Evolutionary conservation across 2,888 invertebrate species (phyloP), one percentile per base, ranked within the genome.

Genomic region (Hydrotaea diabolus): DNA sequence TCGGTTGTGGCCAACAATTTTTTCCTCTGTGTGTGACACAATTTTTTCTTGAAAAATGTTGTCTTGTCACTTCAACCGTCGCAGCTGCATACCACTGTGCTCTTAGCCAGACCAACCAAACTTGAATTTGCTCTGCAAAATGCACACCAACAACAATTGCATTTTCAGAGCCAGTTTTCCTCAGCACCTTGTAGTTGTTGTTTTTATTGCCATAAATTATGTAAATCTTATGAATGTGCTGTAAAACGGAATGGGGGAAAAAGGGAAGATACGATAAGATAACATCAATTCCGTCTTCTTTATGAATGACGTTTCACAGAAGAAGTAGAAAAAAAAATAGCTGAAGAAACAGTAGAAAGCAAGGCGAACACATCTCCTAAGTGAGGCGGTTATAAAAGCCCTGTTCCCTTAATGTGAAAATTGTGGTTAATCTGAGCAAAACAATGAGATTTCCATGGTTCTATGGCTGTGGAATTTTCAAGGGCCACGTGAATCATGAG

Each of bases 391-490:
- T 78, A 71, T 62, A 17, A 46, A 80, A 77, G 59, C 66, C 53
- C 13, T 36, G 73, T 57, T 73, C 57, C 62, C 62, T 74, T 77
- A 82, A 85, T 82, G 79, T 77, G 82, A 82, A 85, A 85, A 82
- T 66, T 79, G 66, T 73, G 82, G 76, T 53, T 77, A 69, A 81
- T 81, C 84, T 81, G 15, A 21, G 19, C 9, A 31, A 43, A 69
- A 62, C 74, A 55, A 62, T 21, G 73, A 77, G 13, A 71, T 75
- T 73, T 75, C 76, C 31, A 36, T 80, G 79, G 49, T 84, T 73
- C 59, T 59, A 43, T 23, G 13, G 69, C 17, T 73, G 59, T 66
- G 49, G 39, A 31, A 78, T 76, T 83, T 86, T 81, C 85, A 86
- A 82, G 86, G 80, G 69, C 57, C 66, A 66, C 19, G 21, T 31